Evolutionary conservation across 1,140 invertebrate species (phyloP).

Genomic region (Rhizoglyphus robini): DNA sequence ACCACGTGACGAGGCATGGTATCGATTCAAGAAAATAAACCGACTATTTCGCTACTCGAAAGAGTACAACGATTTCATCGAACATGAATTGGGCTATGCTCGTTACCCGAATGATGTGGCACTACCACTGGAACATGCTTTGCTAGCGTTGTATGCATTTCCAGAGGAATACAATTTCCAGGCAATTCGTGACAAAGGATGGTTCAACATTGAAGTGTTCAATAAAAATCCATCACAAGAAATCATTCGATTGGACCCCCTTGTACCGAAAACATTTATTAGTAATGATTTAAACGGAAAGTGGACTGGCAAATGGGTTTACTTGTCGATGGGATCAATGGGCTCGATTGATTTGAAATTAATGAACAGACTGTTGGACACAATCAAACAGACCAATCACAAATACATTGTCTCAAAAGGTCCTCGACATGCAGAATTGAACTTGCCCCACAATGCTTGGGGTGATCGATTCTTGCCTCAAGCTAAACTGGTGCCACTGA

Average conservation of each 20-base stretch:
- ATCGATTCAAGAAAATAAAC: not conserved
- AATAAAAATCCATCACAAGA: not conserved
- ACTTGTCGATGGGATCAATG: constrained; percentile 14
- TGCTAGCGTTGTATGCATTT: not conserved
- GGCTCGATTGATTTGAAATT: constrained; percentile 26
- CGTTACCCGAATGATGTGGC: not conserved
- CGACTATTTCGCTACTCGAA: not conserved
- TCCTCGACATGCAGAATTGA: not conserved
- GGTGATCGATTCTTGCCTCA: too few relatives aligned
- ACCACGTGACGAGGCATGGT: not conserved
- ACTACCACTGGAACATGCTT: not conserved
- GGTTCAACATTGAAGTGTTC: constrained; percentile 2
- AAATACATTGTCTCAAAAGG: constrained; percentile 20
- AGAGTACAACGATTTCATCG: not conserved
- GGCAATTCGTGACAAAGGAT: not conserved
- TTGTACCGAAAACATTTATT: not conserved
- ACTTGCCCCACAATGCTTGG: constrained; percentile 15
- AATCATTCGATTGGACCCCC: not conserved
- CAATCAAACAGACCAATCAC: not conserved
- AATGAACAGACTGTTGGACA: not conserved
- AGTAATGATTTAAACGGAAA: not conserved
- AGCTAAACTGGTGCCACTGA: too few relatives aligned
- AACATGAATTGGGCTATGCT: not conserved
- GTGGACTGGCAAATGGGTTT: constrained; percentile 16
- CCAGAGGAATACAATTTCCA: not conserved